These are phyloP conservation scores for Diadumene lineata DNA, from an alignment of 92 coral and sea anemone species.

Conservation along the genomic window DNA sequence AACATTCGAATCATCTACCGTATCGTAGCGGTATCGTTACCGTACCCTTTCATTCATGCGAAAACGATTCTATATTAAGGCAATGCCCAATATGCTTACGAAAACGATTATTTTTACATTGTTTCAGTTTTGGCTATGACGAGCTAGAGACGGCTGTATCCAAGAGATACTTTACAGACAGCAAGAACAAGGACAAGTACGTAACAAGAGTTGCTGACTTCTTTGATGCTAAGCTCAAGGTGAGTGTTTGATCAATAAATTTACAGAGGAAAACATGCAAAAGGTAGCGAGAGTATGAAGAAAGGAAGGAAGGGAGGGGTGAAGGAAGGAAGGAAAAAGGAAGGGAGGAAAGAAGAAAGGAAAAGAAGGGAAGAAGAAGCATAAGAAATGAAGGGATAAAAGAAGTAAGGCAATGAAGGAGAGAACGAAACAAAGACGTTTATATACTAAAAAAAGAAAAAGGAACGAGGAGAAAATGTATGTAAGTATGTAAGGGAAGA, in stretches of 20 bases:
- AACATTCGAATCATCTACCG: too few relatives aligned
- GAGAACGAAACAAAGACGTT: neutral
- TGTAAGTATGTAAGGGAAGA: too few relatives aligned
- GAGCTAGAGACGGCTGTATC: conserved; percentile 74
- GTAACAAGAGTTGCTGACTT: conserved; percentile 50
- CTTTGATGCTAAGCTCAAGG: conserved; percentile 69
- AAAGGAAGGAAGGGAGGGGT: neutral
- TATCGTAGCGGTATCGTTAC: too few relatives aligned
- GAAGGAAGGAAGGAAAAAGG: neutral
- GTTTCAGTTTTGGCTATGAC: conserved; percentile 78
- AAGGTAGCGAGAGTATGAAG: neutral
- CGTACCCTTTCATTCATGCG: too few relatives aligned
- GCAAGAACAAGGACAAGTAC: conserved; percentile 46
- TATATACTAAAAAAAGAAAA: too few relatives aligned
- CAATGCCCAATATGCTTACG: too few relatives aligned
- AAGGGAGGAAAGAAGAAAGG: neutral
- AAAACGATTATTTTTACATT: too few relatives aligned
- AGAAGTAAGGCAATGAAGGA: neutral
- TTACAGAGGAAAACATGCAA: neutral
- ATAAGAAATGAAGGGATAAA: neutral
- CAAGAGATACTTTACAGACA: conserved; percentile 58
- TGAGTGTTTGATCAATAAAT: conserved; percentile 1
- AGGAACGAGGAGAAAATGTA: too few relatives aligned
- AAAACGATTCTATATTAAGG: too few relatives aligned
- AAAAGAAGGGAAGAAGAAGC: neutral